Evolutionary conservation across 1,140 invertebrate species (phyloP), one percentile per base, ranked within the genome.

Genomic region (Temnothorax nylanderi): DNA sequence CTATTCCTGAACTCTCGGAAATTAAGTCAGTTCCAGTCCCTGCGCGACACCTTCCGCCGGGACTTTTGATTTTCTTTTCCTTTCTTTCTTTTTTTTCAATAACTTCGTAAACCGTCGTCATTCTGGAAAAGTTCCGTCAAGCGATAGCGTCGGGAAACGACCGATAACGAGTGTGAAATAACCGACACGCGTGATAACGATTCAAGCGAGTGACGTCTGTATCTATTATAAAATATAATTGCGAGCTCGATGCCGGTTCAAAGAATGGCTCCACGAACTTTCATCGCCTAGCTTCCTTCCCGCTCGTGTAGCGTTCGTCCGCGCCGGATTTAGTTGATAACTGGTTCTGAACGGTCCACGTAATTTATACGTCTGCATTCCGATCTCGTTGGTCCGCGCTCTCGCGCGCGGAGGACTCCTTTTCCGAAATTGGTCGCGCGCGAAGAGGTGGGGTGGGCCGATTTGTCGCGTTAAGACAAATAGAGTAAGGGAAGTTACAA

Each of bases 141-240:
- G 8, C 8, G 80, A 74, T 84, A 84, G 26, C 13, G 18, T 60
- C 54, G 32, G n/a, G 26, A 84, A 41, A 84, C 54, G 80, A 75
- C 69, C 32, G 80, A 84, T 84, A 75, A 84, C 26, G 54, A 26
- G 34, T 54, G 34, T 75, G 41, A 74, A 60, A n/a, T 60, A 84
- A 75, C 56, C 69, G 54, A 62, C 41, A 7, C 37, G 10, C 26
- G 13, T n/a, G 69, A 84, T 84, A 74, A 82, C 80, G 32, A 0
- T 82, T 21, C 1, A 18, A 18, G 16, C n/a, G 26, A 34, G n/a
- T 62, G 26, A 60, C 41, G 11, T 6, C 37, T 10, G 8, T 26
- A 26, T 26, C 26, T 47, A 21, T 49, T 34, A n/a, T 56, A 60
- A 60, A 75, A 84, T 74, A 60, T 75, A 74, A 82, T 82, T 47